These are phyloP conservation scores for Heliconius ismenius DNA, from an alignment of 2,888 invertebrate genomes.

Conservation along the genomic window DNA sequence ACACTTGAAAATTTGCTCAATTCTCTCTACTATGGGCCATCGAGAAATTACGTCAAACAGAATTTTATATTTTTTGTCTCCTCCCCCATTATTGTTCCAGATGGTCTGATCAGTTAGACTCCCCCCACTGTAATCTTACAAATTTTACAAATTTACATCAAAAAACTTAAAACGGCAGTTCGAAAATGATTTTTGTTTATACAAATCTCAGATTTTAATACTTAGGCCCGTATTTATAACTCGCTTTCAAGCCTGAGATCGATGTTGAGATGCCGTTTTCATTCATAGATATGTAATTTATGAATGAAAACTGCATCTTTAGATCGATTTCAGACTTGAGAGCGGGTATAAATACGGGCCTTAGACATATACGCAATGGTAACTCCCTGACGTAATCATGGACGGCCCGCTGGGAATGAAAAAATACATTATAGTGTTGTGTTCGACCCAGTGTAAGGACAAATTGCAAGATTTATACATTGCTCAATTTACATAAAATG, in stretches of 20 bases:
- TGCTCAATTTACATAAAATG: conserved; percentile 47
- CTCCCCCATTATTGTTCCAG: too few species aligned
- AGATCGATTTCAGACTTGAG: too few species aligned
- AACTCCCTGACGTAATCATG: neutral
- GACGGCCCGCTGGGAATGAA: neutral
- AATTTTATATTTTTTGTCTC: neutral
- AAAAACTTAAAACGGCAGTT: too few species aligned
- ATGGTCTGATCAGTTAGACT: too few species aligned
- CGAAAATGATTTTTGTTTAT: neutral
- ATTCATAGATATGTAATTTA: too few species aligned
- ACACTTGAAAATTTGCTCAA: conserved; percentile 14
- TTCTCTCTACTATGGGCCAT: neutral
- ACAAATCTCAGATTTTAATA: neutral
- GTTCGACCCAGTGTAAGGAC: conserved; percentile 3
- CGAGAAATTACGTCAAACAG: neutral
- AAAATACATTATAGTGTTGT: neutral
- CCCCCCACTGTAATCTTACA: neutral
- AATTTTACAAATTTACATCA: neutral
- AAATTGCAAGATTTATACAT: conserved; percentile 21
- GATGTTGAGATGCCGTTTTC: too few species aligned
- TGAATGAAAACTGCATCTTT: too few species aligned
- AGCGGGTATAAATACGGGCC: neutral
- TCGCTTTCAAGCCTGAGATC: too few species aligned
- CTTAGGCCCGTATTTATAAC: too few species aligned
- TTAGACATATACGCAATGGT: neutral